Base-by-base conservation (phyloP, 2,113 vertebrate species). In the Sinocyclocheilus grahami region DNA sequence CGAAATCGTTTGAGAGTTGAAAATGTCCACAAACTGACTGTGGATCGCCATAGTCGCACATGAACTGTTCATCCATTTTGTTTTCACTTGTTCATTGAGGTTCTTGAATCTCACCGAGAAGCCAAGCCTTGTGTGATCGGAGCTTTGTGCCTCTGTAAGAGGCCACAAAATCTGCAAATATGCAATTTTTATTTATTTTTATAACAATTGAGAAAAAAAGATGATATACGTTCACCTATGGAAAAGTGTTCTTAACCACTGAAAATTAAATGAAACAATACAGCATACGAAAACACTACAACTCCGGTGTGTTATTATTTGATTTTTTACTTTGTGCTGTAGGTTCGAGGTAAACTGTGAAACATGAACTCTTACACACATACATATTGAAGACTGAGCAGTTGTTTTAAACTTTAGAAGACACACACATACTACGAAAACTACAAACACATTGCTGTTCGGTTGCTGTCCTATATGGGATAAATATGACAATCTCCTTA, bases 401-500 rank as follows among this genome's bases (percentile, higher is more conserved):
- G 91, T 87, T 91, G 86, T 89, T 88, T 89, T 86, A 88, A 63
- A 87, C 46, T 84, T 79, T 48, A 83, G 42, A 87, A 87, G 65
- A 88, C 82, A 85, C 53, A 79, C 24, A 84, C 67, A 82, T 48
- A 90, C 85, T 71, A 69, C 63, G 71, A 30, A 71, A 37, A 51
- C 24, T 42, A 92, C 91, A 93, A 89, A 89, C 87, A 87, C 83
- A 85, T 89, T 91, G 93, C 95, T 94, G 95, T 96, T 95, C 94
- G 96, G 96, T 88, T 96, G 95, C 96, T 96, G 96, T 95, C 93
- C 96, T 94, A 95, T 94, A 95, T 94, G 96, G 96, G 96, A 96
- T 97, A 95, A 97, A 96, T 95, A 97, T 96, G 98, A 98, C 98
- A 99, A 99, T 99, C 98, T 94, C 96, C 96, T 96, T 97, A 97